Evolutionary conservation across 1,140 invertebrate species (phyloP).

Genomic region (Sipha flava): DNA sequence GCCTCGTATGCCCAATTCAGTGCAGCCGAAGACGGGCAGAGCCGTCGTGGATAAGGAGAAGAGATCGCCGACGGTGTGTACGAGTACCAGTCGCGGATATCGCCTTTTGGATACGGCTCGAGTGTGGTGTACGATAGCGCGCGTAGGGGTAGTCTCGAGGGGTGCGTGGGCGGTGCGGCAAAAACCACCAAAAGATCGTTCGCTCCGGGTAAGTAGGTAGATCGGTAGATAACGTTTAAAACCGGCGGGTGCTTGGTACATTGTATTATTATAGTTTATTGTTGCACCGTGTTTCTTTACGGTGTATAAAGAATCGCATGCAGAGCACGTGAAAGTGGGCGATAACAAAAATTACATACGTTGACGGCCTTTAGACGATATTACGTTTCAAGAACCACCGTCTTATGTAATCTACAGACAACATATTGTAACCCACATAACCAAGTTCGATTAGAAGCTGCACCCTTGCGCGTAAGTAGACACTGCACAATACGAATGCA

Average conservation of each 20-base stretch:
- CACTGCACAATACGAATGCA: no score
- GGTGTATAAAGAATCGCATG: not conserved
- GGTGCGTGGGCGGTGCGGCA: no score
- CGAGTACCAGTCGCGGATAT: no score
- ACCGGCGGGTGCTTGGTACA: not conserved
- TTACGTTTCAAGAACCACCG: not conserved
- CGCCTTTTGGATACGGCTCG: no score
- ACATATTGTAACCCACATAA: constrained; percentile 16
- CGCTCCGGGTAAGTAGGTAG: no score
- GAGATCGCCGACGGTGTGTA: no score
- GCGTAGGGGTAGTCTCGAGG: no score
- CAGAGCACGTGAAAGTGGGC: constrained; percentile 17
- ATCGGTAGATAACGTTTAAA: not conserved
- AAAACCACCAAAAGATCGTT: not conserved
- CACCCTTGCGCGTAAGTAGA: not conserved
- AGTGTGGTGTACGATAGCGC: no score
- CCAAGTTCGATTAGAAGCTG: not conserved
- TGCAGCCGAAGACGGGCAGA: no score
- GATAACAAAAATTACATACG: not conserved
- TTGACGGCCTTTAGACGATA: not conserved
- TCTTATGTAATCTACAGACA: not conserved
- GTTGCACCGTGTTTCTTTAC: not conserved
- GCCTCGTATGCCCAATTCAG: no score
- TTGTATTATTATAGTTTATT: not conserved
- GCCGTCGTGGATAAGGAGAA: no score